Evolutionary conservation across 2,888 invertebrate genomes (phyloP), one percentile per base, ranked within the genome.

Genomic region (Lutraria lutraria): DNA sequence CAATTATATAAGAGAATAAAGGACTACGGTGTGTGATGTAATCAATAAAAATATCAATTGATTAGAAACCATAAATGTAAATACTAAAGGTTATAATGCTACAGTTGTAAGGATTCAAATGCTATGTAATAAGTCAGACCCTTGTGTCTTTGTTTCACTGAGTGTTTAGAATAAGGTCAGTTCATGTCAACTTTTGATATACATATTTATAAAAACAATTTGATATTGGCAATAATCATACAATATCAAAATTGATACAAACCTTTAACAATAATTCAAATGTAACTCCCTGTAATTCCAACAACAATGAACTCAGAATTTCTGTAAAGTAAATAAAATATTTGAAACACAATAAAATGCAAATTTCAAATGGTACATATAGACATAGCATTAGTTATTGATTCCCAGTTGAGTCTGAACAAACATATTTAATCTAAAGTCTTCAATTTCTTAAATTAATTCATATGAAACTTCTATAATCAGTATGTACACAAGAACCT

Each of bases 181-280:
- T 12, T 56, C 19, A 56, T 56, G 56, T 56, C 19, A 15, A 56
- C 15, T 8, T 56, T 15, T 56, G 12, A 3, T 56, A 19, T 56
- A 56, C 13, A 1, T 13, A 56, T 56, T 2, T 13, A 56, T 56
- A 56, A 56, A 3, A 2, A 43, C 8, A 43, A 43, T 43, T 2
- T 43, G 56, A 56, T 13, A 56, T 15, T 53, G 15, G 15, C 53
- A 12, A 12, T 12, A 53, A 53, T 53, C 10, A 56, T 19, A 56
- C 12, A 2, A 56, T 56, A 56, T 21, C 10, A 25, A 68, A 68
- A 68, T 12, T n/a, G 8, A n/a, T 13, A 84, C 60, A 81, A 92
- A 96, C 96, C 94, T 96, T 95, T 15, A 96, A 88, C 81, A 95
- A 94, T 54, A 96, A 91, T 63, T 94, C 92, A 88, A 96, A 96